phyloP scores from a whole-genome alignment of 1,140 invertebrate genomes.

The Papilio machaon region DNA sequence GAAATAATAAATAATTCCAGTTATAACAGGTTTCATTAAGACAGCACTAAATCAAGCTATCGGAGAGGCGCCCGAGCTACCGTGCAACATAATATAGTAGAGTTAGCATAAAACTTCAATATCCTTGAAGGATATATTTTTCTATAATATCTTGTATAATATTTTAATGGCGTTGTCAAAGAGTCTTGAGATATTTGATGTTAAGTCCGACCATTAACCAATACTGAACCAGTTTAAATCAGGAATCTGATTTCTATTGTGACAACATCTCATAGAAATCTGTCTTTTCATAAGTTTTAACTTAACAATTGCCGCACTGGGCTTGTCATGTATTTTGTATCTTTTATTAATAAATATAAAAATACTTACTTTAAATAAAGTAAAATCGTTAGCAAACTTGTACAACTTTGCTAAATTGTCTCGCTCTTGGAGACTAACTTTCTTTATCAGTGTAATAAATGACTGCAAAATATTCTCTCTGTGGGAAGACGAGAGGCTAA shows the following conservation, averaged over 20 bases:
- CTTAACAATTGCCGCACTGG: too few relatives aligned
- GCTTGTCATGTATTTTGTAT: too few relatives aligned
- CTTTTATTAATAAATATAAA: too few relatives aligned
- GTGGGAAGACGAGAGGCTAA: conserved; percentile 53
- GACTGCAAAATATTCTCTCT: conserved; percentile 72
- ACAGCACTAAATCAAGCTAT: conserved; percentile 72
- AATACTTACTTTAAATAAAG: conserved; percentile 40
- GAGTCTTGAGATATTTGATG: too few relatives aligned
- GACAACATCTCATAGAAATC: too few relatives aligned
- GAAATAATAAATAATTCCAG: conserved; percentile 79
- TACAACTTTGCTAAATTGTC: conserved; percentile 70
- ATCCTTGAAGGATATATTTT: background rate
- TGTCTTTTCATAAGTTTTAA: too few relatives aligned
- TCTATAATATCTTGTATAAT: too few relatives aligned
- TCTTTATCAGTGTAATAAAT: conserved; percentile 70
- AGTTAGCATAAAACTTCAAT: conserved; percentile 46
- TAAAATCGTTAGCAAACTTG: conserved; percentile 55
- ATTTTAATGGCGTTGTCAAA: too few relatives aligned
- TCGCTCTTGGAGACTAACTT: conserved; percentile 59
- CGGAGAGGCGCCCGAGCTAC: conserved; percentile 63
- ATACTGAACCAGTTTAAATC: too few relatives aligned
- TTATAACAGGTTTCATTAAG: conserved; percentile 80
- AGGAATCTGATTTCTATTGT: too few relatives aligned
- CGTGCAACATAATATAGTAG: conserved; percentile 53
- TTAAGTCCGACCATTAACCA: too few relatives aligned